phyloP scores from a whole-genome alignment of 2,888 invertebrate genomes.

The Drosophila anceps region DNA sequence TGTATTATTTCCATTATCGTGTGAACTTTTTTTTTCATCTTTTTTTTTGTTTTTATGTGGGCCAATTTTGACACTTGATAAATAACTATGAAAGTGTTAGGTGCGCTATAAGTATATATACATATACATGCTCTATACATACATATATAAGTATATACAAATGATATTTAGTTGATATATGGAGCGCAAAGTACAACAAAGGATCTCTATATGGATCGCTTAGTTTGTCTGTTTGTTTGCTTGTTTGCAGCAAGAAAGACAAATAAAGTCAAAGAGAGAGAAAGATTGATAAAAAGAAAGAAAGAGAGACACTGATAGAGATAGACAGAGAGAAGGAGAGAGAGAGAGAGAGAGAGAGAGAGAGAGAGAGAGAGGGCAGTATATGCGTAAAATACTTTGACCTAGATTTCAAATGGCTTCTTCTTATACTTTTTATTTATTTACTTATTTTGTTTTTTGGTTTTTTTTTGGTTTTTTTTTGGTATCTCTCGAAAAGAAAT shows the following conservation, averaged over 20 bases:
- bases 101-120: not conserved
- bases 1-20: constrained; percentile 13
- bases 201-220: constrained; percentile 44
- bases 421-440: constrained; percentile 54
- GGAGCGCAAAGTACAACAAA: constrained; percentile 41
- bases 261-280: constrained; percentile 7
- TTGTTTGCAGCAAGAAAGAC: constrained; percentile 22
- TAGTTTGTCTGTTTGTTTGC: constrained; percentile 26
- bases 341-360: not conserved
- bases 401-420: constrained; percentile 72
- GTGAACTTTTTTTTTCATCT: constrained; percentile 24
- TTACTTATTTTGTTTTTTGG: constrained; percentile 18
- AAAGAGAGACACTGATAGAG: not conserved
- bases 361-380: constrained; percentile 6
- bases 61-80: constrained; percentile 52
- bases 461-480: constrained; percentile 31
- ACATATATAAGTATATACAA: not conserved
- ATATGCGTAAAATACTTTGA: constrained; percentile 74
- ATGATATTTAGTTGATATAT: constrained; percentile 7
- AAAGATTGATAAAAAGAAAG: not conserved
- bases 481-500: constrained; percentile 34
- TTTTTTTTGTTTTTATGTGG: constrained; percentile 36
- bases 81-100: constrained; percentile 17
- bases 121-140: not conserved
- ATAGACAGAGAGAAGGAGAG: not conserved